A percentile compares a stretch with the other conserved stretches of the same genome.
Evolutionary conservation across 1,140 invertebrate species (phyloP).

Genomic region (Microplitis demolitor): DNA sequence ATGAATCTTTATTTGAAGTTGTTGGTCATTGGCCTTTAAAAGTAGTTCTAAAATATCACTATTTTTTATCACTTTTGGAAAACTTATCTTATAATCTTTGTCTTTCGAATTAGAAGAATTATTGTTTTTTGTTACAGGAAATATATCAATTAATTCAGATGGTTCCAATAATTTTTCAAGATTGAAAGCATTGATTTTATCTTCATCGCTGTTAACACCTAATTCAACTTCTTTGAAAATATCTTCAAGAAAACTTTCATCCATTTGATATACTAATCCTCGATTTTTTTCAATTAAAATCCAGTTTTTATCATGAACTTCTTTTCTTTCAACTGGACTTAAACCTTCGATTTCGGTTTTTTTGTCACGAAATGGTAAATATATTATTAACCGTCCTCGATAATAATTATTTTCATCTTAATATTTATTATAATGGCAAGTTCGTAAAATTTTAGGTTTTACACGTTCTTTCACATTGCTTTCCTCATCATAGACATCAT

Average conservation of each 20-base stretch:
- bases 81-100: constrained; percentile 44
- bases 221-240: too few relatives aligned
- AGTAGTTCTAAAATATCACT: constrained; percentile 9
- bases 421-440: not conserved
- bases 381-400: not conserved
- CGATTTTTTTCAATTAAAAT: not conserved
- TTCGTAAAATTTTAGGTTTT: not conserved
- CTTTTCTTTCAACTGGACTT: not conserved
- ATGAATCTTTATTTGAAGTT: constrained; percentile 15
- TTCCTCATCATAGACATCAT: not conserved
- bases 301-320: not conserved
- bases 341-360: not conserved
- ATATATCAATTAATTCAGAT: too few relatives aligned
- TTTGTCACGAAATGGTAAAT: not conserved
- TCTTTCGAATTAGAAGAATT: constrained; percentile 33
- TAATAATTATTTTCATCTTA: not conserved
- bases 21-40: constrained; percentile 1
- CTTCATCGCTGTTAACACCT: too few relatives aligned
- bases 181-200: too few relatives aligned
- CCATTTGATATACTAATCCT: too few relatives aligned
- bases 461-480: not conserved
- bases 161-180: not conserved
- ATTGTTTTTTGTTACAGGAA: not conserved
- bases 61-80: not conserved
- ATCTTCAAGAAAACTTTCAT: too few relatives aligned